Evolutionary conservation across 2,888 invertebrate genomes (phyloP).

Genomic region (Lepidocyrtoides sp.): DNA sequence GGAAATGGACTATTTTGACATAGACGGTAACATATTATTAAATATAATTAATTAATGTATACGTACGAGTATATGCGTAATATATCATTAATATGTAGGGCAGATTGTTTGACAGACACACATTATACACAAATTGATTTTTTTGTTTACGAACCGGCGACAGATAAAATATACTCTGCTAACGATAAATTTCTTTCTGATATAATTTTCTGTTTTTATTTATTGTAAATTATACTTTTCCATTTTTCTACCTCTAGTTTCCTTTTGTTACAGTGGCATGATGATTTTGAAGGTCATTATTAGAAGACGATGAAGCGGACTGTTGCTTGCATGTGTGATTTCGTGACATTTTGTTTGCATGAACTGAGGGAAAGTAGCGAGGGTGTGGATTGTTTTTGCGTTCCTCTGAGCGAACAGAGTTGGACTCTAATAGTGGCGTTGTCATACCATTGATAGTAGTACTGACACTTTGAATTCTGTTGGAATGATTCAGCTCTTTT

Average conservation of each 20-base stretch:
- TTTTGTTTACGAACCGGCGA: conserved; percentile 45
- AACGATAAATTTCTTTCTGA: conserved; percentile 21
- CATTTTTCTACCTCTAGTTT: conserved; percentile 55
- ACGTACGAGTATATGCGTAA: conserved; percentile 32
- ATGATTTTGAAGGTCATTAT: conserved; percentile 56
- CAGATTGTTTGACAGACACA: conserved; percentile 49
- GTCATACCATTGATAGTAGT: conserved; percentile 20
- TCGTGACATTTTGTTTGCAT: conserved; percentile 37
- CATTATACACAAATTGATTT: conserved; percentile 47
- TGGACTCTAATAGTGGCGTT: neutral
- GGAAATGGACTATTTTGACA: conserved; percentile 70
- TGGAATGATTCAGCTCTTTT: conserved; percentile 74
- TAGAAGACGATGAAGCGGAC: conserved; percentile 31
- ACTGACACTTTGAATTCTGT: conserved; percentile 37
- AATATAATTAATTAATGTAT: conserved; percentile 37
- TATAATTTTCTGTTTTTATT: conserved; percentile 16
- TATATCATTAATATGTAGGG: conserved; percentile 45
- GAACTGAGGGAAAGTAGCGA: conserved; percentile 45
- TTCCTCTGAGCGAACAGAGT: conserved; percentile 12
- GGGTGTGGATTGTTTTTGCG: conserved; percentile 8
- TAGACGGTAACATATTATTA: conserved; percentile 77
- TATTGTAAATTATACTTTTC: neutral
- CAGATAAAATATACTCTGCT: conserved; percentile 72
- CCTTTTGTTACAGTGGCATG: conserved; percentile 54
- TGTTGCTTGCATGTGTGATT: conserved; percentile 58